phyloP scores from a whole-genome alignment of 2,797 vertebrate species.

The Phoebastria nigripes region DNA sequence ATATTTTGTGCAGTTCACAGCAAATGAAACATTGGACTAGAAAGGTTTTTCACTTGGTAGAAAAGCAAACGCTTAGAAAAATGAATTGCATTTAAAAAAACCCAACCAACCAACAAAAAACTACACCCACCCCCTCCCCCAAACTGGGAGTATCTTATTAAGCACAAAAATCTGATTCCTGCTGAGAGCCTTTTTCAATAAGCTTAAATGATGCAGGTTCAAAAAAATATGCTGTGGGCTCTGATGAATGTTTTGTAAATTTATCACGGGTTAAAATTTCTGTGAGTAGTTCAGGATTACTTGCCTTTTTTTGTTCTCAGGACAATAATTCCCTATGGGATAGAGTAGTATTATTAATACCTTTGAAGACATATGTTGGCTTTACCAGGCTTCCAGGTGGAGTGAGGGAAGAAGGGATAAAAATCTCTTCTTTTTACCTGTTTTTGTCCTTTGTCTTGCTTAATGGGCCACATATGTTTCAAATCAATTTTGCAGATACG shows the following conservation, averaged over 20 bases:
- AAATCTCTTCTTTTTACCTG: neutral
- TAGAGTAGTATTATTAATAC: neutral
- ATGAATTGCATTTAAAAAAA: neutral
- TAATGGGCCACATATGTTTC: neutral
- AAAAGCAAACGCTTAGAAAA: neutral
- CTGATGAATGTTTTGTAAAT: neutral
- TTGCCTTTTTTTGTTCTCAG: neutral
- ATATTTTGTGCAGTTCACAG: neutral
- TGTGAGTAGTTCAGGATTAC: neutral
- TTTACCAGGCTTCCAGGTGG: neutral
- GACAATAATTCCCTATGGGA: neutral
- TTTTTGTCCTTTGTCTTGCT: neutral
- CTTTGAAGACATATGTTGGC: neutral
- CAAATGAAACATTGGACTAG: neutral
- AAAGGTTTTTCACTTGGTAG: neutral
- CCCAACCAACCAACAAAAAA: neutral
- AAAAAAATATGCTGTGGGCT: neutral
- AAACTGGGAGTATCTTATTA: neutral
- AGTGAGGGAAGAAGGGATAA: neutral
- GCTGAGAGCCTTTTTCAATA: neutral
- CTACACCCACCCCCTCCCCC: fast-evolving
- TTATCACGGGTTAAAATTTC: neutral
- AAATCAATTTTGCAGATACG: neutral
- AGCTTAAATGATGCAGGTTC: neutral
- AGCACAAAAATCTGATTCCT: neutral